A percentile compares a stretch with the other conserved stretches of the same genome.
These are phyloP conservation scores for Kryptolebias marmoratus DNA, from an alignment of 2,113 vertebrate genomes.

Conservation along the genomic window DNA sequence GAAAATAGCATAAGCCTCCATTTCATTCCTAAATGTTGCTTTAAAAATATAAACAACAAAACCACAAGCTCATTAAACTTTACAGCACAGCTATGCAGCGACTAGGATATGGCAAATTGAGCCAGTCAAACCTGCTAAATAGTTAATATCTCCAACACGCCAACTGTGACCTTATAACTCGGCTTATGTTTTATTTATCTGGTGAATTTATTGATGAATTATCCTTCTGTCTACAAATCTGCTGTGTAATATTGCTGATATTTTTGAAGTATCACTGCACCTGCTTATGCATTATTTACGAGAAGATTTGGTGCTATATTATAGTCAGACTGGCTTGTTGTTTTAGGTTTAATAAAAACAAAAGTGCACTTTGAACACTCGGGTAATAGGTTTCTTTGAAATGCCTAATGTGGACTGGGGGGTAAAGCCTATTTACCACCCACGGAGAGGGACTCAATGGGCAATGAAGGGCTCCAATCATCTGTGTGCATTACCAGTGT, in stretches of 20 bases:
- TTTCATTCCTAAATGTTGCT: background rate
- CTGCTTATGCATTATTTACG: constrained; percentile 45
- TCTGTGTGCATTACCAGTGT: constrained; percentile 46
- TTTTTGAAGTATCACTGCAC: constrained; percentile 14
- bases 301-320: constrained; percentile 7
- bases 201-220: constrained; percentile 38
- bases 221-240: constrained; percentile 12
- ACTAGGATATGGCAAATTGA: constrained; percentile 24
- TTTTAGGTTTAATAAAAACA: constrained; percentile 6
- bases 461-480: constrained; percentile 38
- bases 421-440: constrained; percentile 40
- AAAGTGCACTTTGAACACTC: background rate
- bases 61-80: constrained; percentile 19
- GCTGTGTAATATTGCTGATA: background rate
- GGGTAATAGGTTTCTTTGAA: constrained; percentile 40
- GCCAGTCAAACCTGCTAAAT: constrained; percentile 53
- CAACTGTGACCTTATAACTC: constrained; percentile 51
- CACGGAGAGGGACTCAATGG: constrained; percentile 28
- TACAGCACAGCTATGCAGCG: background rate
- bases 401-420: constrained; percentile 41
- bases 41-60: too few relatives aligned
- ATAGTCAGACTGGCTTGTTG: background rate
- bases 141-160: constrained; percentile 52
- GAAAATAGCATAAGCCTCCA: background rate
- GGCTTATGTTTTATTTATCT: constrained; percentile 58